phyloP scores from a whole-genome alignment of 2,888 invertebrate species.

The Troglohyphantes excavatus region DNA sequence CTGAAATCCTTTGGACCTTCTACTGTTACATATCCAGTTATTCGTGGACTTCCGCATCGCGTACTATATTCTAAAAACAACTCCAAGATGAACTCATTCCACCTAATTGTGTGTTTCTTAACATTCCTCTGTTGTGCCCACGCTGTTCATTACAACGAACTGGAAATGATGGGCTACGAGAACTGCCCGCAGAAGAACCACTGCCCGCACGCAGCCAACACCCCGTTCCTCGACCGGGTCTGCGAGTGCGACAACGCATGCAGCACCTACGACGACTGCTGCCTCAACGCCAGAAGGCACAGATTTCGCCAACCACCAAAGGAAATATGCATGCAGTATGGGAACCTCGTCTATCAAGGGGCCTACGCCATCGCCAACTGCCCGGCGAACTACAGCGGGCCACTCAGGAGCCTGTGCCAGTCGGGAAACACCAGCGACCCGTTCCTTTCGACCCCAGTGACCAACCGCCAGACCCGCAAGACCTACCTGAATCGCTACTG shows the following conservation, averaged over 20 bases:
- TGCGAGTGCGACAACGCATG: slow-evolving; percentile 47
- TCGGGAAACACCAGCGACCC: slow-evolving; percentile 30
- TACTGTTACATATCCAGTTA: neutral
- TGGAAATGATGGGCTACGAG: slow-evolving; percentile 4
- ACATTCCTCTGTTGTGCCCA: neutral
- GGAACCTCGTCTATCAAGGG: neutral
- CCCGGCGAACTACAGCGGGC: neutral
- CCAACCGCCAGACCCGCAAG: neutral
- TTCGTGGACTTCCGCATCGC: too few relatives aligned
- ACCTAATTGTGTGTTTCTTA: neutral
- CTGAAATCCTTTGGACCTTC: neutral
- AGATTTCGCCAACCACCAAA: neutral
- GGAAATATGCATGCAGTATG: neutral
- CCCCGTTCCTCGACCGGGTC: neutral
- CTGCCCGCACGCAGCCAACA: neutral
- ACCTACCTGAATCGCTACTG: slow-evolving; percentile 82
- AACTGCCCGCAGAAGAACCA: slow-evolving; percentile 26
- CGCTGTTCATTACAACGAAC: slow-evolving; percentile 6
- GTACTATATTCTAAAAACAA: neutral
- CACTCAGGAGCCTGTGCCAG: slow-evolving; percentile 8
- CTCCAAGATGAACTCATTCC: neutral
- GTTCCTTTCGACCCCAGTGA: slow-evolving; percentile 11
- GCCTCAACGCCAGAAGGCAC: neutral
- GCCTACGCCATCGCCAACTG: slow-evolving; percentile 26
- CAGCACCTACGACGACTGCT: slow-evolving; percentile 29